Base-by-base conservation (phyloP, 2,113 vertebrate genomes). In the Stigmatopora nigra region DNA sequence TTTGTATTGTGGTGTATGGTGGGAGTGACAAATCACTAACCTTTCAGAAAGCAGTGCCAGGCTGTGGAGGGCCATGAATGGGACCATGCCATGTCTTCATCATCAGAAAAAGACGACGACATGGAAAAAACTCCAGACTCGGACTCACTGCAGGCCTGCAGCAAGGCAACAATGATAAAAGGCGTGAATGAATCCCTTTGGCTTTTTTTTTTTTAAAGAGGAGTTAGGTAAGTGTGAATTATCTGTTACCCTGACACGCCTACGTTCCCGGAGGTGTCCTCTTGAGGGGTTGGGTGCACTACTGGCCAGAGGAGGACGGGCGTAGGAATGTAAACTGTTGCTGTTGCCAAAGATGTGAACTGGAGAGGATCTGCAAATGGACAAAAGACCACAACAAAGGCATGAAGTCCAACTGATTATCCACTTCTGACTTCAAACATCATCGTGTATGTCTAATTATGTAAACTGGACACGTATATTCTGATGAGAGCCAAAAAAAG, bases 291-390 rank as follows among this genome's bases (percentile, higher is more conserved):
- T 89, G 59, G 59, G 84, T 81, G 87, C 90, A 0, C 93, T 93
- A 46, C 93, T 90, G 71, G 90, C 92, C 75, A 95, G 92, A 17
- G 97, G 97, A 71, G 97, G 96, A 62, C 96, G 95, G 68, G 97
- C 97, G 57, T 98, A 99, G 93, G 97, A 99, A 98, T 98, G 96
- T 96, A 98, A 98, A 96, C 96, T 99, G 90, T 94, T 98, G 87
- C 95, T 98, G 88, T 88, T 96, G 84, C 95, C 94, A 88, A 98
- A 94, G 84, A 99, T 95, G 87, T 95, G 95, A 81, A 99, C 94
- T 78, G 97, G 97, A 91, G 97, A 95, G 85, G 96, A 96, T 90
- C 96, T 98, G 82, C 14, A 9, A n/a, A 7, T 38, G 67, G 79
- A 78, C 22, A 22, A 79, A 64, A 56, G 36, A 47, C 3, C 12